Percentiles rank a stretch among this genome's conserved stretches.
Conservation (phyloP, 2,113 vertebrate genomes). For the Brachirus orientalis region DNA sequence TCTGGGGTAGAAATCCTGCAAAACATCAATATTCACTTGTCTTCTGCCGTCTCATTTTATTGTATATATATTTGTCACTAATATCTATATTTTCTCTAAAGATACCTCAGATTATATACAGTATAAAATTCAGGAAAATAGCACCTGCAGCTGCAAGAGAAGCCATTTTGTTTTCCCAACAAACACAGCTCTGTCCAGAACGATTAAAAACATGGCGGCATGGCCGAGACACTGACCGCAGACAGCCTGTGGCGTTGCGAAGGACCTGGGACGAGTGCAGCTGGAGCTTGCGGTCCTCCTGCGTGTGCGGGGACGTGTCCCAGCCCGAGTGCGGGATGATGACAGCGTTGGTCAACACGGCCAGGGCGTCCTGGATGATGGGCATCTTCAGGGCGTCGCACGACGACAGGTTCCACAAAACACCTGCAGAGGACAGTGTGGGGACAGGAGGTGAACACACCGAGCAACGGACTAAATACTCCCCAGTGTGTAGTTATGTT, state of each 20-base stretch:
- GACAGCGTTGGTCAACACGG: conserved; percentile 96
- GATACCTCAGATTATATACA: too few relatives aligned
- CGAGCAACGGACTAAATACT: too few relatives aligned
- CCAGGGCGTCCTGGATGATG: conserved; percentile 97
- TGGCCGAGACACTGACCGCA: conserved; percentile 86
- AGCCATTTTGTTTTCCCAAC: too few relatives aligned
- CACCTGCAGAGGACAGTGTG: conserved; percentile 81
- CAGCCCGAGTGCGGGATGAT: conserved; percentile 98
- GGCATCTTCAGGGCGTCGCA: conserved; percentile 99
- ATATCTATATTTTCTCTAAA: too few relatives aligned
- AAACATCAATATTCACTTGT: too few relatives aligned
- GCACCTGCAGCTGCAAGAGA: too few relatives aligned
- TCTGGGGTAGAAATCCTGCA: too few relatives aligned
- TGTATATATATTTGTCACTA: too few relatives aligned
- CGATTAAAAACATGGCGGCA: not conserved
- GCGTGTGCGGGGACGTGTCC: conserved; percentile 91
- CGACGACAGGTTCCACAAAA: conserved; percentile 97
- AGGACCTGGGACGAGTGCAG: conserved; percentile 99
- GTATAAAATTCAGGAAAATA: too few relatives aligned
- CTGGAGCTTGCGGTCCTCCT: conserved; percentile 96
- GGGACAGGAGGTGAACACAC: conserved; percentile 2
- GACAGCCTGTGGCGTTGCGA: conserved; percentile 97
- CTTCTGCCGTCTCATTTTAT: too few relatives aligned
- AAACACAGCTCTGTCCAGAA: not conserved
- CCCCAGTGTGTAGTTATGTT: too few relatives aligned